Conservation (phyloP, 2,888 invertebrate genomes). For the Azorinus chamasolen region DNA sequence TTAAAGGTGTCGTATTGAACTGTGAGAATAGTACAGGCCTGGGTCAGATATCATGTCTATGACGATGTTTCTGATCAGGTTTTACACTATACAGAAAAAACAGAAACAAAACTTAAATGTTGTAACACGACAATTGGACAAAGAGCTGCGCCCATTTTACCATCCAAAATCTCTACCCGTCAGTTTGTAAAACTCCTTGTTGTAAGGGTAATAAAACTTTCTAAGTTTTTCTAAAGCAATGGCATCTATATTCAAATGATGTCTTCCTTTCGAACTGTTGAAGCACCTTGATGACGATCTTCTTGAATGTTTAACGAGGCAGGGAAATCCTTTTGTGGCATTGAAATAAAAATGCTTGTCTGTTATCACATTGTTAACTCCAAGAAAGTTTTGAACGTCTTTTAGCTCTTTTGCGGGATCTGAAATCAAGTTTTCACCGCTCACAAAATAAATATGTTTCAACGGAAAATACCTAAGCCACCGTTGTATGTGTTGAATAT, state of each 20-base stretch:
- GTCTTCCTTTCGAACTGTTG: slow-evolving; percentile 87
- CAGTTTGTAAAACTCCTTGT: slow-evolving; percentile 87
- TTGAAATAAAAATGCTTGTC: slow-evolving; percentile 97
- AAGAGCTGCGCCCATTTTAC: no score
- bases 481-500: slow-evolving; percentile 92
- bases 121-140: no score
- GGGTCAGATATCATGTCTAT: no score
- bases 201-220: slow-evolving; percentile 87
- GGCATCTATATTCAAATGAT: slow-evolving; percentile 85
- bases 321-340: slow-evolving; percentile 96
- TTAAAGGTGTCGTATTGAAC: no score
- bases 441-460: no score
- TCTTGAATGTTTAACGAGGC: slow-evolving; percentile 88
- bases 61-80: no score
- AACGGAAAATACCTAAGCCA: slow-evolving; percentile 95
- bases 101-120: no score
- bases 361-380: slow-evolving; percentile 93
- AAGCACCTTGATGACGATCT: slow-evolving; percentile 86
- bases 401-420: slow-evolving; percentile 96
- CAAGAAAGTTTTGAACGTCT: slow-evolving; percentile 94
- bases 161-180: slow-evolving; percentile 86
- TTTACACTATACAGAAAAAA: no score
- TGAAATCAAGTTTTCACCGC: no score
- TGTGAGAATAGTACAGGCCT: no score
- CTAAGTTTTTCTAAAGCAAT: slow-evolving; percentile 82